Base-by-base conservation (phyloP, 1,140 invertebrate genomes). In the Rhysida immarginata region DNA sequence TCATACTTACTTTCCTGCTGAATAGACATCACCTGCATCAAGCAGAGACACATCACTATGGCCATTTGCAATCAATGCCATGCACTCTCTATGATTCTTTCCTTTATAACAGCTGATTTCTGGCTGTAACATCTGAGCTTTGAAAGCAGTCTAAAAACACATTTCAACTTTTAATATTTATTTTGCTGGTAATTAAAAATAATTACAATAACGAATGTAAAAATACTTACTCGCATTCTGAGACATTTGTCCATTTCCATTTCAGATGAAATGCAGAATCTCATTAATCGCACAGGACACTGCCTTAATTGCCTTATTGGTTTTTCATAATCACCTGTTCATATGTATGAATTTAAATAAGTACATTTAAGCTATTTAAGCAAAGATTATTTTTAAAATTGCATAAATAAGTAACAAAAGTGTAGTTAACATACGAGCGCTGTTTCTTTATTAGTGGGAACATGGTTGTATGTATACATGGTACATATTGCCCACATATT, bases 11-110 rank as follows among this genome's bases (percentile, higher is more conserved):
- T 69, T 68, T 0, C 93, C 93, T 29, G 85, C 92, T 29, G 87
- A 90, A 65, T 96, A 91, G 50, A 95, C 85, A 69, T 96, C 92
- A 5, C 90, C 89, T 2, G 93, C 85, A 72, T 98, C 93, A 18
- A 96, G 74, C 1, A 94, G 79, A 35, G 84, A 75, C 16, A 95
- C 81, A 71, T 98, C 94, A n/a, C 88, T 86, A 41, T 77, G 62
- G 56, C 71, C 67, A 48, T 66, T 48, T 20, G 57, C 79, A 64
- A 85, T 84, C 5, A 78, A 76, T 60, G 87, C 81, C 87, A 96
- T 96, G 67, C 94, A 98, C 64, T 88, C 80, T 13, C 88, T 82
- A 26, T 91, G 82, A 62, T 83, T 91, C 58, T 84, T 79, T 3
- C 79, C 88, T 67, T 84, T 85, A 59, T 87, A 79, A 68, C 94